Conservation (phyloP, 1,140 invertebrate genomes). For the Batillaria attramentaria region DNA sequence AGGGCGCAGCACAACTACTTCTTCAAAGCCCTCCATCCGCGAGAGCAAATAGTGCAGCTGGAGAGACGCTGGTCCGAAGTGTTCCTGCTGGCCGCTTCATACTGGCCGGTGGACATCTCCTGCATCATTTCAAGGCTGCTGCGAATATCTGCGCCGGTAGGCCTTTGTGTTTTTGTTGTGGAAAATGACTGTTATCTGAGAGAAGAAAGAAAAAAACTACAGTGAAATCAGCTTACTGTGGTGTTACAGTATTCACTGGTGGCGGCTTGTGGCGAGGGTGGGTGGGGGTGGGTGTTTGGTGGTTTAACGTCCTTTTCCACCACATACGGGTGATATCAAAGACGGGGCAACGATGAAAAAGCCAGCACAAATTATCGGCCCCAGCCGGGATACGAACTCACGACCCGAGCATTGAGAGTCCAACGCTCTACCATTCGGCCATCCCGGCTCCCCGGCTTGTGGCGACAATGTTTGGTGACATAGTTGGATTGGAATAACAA, state of each 20-base stretch:
- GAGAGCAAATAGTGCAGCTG: slow-evolving; percentile 78
- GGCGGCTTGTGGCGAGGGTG: neutral
- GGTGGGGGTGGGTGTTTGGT: neutral
- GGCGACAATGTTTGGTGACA: too few species aligned
- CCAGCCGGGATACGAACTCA: too few species aligned
- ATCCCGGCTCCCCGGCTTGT: too few species aligned
- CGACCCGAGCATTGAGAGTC: too few species aligned
- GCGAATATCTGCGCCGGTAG: neutral
- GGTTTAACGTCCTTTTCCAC: too few species aligned
- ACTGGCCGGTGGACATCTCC: slow-evolving; percentile 76
- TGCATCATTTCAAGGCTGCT: slow-evolving; percentile 34
- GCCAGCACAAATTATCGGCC: too few species aligned
- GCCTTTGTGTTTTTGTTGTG: neutral
- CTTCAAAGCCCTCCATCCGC: slow-evolving; percentile 80
- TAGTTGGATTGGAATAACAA: too few species aligned
- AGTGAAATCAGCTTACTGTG: neutral
- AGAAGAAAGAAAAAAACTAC: too few species aligned
- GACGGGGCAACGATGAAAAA: too few species aligned
- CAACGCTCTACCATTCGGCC: too few species aligned
- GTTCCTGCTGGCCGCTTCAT: slow-evolving; percentile 76
- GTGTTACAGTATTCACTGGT: neutral
- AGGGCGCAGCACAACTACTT: slow-evolving; percentile 84
- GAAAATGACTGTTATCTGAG: too few species aligned
- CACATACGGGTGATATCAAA: too few species aligned
- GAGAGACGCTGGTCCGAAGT: slow-evolving; percentile 76